Base-by-base conservation (phyloP, 1,140 invertebrate genomes). In the Papilio polytes region DNA sequence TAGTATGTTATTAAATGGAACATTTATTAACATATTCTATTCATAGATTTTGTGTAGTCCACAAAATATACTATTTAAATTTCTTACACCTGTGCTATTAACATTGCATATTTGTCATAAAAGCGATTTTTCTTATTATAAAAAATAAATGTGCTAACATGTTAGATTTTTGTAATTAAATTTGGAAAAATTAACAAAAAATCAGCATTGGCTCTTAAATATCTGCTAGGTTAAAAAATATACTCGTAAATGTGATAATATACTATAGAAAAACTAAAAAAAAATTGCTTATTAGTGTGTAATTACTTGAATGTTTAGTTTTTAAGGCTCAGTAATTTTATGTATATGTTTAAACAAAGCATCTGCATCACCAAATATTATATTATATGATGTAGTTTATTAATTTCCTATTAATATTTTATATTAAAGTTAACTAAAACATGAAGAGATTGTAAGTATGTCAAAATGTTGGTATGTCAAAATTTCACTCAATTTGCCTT, bases 181-280 rank as follows among this genome's bases (percentile, higher is more conserved):
- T 81, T 81, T 53, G 76, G 82, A 84, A 89, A 90, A 88, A 48
- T 48, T 78, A 56, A 88, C 86, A 89, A 91, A 88, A 91, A 88
- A 89, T 70, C 81, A 84, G 85, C 88, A 91, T 91, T 87, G 85
- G 86, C 85, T 88, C 80, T 82, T 89, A 88, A 87, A 81, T 88
- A 85, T 89, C 87, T 80, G 86, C 80, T 92, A 92, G 91, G 83
- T 80, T 92, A 26, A 88, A 91, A 83, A 84, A 88, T 87, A 92
- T 93, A 93, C 91, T 93, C 91, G 85, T 92, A 91, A 94, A 94
- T 94, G 92, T 94, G 92, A 94, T 94, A 92, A 91, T 91, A 87
- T 87, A 88, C 87, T 88, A 85, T 90, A 87, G 86, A 93, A 90
- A 91, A 91, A 88, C 82, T 81, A 81, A 82, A 89, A 90, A 90